phyloP scores from a whole-genome alignment of 2,113 vertebrate species.

The Salminus brasiliensis region DNA sequence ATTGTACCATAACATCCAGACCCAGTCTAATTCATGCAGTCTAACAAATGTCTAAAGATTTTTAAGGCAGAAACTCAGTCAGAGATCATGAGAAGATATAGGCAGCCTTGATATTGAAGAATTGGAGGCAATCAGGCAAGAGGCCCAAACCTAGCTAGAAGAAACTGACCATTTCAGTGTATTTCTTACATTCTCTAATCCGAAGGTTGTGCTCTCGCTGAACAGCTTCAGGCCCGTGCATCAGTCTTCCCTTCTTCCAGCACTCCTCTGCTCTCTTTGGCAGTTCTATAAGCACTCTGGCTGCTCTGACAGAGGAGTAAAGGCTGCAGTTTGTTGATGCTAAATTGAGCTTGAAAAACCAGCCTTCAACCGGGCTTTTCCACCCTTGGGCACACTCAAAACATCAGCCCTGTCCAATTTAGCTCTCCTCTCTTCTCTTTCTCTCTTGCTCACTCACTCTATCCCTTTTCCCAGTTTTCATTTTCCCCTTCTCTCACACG shows the following conservation, averaged over 20 bases:
- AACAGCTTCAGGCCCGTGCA: too few species aligned
- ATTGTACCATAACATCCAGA: background rate
- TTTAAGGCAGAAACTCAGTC: background rate
- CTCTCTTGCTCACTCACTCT: background rate
- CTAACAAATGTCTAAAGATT: background rate
- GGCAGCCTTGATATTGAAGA: background rate
- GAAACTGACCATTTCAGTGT: background rate
- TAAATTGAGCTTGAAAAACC: constrained; percentile 70
- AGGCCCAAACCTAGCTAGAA: background rate
- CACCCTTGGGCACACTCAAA: constrained; percentile 18
- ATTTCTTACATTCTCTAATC: background rate
- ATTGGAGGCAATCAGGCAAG: background rate
- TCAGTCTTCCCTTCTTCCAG: constrained; percentile 9
- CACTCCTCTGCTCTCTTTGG: constrained; percentile 19
- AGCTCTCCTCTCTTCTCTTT: constrained; percentile 4
- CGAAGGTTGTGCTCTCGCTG: background rate
- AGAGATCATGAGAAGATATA: background rate
- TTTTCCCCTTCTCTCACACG: background rate
- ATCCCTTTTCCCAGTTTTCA: background rate
- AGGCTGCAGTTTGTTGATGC: constrained; percentile 52
- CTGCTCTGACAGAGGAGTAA: constrained; percentile 43
- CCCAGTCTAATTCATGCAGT: background rate
- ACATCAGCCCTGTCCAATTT: constrained; percentile 20
- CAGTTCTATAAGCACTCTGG: constrained; percentile 11
- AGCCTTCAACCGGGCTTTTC: constrained; percentile 48